Evolutionary conservation across 1,140 invertebrate genomes (phyloP).

Genomic region (Macrobrachium nipponense): DNA sequence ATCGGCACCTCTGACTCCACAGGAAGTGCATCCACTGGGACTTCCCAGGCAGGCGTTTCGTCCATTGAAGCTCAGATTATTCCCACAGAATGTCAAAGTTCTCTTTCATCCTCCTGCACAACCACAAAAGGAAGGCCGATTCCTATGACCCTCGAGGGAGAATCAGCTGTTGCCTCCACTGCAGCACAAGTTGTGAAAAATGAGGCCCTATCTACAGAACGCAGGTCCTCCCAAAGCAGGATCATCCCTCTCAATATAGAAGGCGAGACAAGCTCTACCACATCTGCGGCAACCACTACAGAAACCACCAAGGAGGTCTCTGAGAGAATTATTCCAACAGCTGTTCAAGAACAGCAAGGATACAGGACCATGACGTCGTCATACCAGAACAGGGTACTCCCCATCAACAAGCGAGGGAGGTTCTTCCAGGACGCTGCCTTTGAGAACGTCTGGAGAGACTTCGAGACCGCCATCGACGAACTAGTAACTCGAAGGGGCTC

Average conservation of each 20-base stretch:
- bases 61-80: constrained; percentile 26
- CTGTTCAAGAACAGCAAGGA: neutral
- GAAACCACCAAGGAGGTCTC: neutral
- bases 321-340: constrained; percentile 33
- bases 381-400: constrained; percentile 35
- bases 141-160: constrained; percentile 1
- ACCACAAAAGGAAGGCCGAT: neutral
- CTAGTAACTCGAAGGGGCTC: constrained; percentile 44
- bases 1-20: neutral
- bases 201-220: neutral
- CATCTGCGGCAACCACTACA: neutral
- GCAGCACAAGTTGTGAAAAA: constrained; percentile 2
- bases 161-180: neutral
- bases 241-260: constrained; percentile 47
- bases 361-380: constrained; percentile 10
- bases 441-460: constrained; percentile 62
- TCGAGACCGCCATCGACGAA: constrained; percentile 62
- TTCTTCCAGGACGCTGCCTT: constrained; percentile 62
- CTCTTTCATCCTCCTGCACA: neutral
- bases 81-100: neutral
- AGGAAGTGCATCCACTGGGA: neutral
- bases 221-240: constrained; percentile 38
- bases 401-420: constrained; percentile 55
- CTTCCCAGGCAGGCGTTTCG: neutral
- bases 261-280: neutral